These are phyloP conservation scores for Octomys mimax DNA, from an alignment of 2,797 vertebrate genomes.

Conservation along the genomic window DNA sequence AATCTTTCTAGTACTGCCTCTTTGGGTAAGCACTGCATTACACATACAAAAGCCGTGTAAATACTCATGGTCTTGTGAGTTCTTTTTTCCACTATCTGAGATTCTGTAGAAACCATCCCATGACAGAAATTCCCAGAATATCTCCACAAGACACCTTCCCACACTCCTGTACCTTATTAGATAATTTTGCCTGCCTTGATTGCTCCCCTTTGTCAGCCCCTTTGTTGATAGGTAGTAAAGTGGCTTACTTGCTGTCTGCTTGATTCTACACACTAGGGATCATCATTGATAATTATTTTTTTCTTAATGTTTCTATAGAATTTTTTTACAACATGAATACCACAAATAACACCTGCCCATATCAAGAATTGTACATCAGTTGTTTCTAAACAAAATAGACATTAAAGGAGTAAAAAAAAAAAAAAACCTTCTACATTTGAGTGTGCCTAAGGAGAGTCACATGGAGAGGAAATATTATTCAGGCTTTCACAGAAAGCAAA, in stretches of 20 bases:
- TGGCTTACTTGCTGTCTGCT: neutral
- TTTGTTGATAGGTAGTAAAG: neutral
- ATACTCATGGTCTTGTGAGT: neutral
- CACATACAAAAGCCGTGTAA: neutral
- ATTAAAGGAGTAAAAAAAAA: neutral
- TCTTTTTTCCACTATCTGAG: constrained; percentile 22
- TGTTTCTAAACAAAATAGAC: neutral
- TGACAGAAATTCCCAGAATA: neutral
- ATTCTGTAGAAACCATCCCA: neutral
- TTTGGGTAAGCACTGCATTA: neutral
- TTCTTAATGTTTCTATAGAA: neutral
- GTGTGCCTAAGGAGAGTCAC: too few species aligned
- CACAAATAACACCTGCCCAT: neutral
- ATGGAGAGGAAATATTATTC: too few species aligned
- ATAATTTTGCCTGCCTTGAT: neutral
- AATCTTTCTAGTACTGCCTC: neutral
- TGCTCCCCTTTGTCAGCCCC: too few species aligned
- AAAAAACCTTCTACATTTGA: too few species aligned
- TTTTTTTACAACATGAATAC: neutral
- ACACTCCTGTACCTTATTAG: neutral
- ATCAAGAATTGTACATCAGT: neutral
- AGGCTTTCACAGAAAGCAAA: too few species aligned
- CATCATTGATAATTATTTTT: neutral
- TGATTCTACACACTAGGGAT: neutral
- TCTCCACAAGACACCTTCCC: neutral